Evolutionary conservation across 2,888 invertebrate genomes (phyloP).

Genomic region (Dusona sp.): DNA sequence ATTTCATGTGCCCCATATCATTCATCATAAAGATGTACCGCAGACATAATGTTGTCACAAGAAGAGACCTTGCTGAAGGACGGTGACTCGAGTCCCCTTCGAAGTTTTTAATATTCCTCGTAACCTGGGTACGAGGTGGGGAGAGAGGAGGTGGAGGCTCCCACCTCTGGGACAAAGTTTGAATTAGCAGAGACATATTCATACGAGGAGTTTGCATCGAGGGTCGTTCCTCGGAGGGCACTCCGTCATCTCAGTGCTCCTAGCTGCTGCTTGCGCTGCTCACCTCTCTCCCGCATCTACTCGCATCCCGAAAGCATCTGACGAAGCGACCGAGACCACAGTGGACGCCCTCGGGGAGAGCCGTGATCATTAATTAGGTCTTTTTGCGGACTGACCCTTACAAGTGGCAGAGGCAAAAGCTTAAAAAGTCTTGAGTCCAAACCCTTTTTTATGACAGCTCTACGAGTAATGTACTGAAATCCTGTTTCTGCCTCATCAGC

Average conservation of each 20-base stretch:
- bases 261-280: conserved; percentile 76
- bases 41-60: conserved; percentile 47
- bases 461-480: conserved; percentile 46
- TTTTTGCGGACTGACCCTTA: conserved; percentile 84
- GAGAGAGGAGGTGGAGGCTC: conserved; percentile 71
- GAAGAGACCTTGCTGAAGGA: conserved; percentile 56
- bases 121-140: conserved; percentile 76
- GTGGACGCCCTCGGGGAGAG: conserved; percentile 81
- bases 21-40: conserved; percentile 29
- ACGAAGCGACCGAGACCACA: conserved; percentile 74
- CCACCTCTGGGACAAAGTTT: conserved; percentile 84
- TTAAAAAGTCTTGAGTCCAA: conserved; percentile 77
- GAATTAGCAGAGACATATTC: conserved; percentile 85
- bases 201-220: conserved; percentile 85
- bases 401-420: conserved; percentile 80
- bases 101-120: conserved; percentile 84
- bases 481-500: conserved; percentile 64
- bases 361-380: conserved; percentile 84
- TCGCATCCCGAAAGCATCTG: conserved; percentile 66
- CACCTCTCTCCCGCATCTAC: conserved; percentile 70
- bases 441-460: conserved; percentile 60
- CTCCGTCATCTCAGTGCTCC: conserved; percentile 84
- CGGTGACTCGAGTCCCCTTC: conserved; percentile 58
- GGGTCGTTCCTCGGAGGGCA: conserved; percentile 85
- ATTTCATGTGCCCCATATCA: conserved; percentile 11